These are phyloP conservation scores for Kryphioiulus occultus DNA, from an alignment of 2,888 invertebrate genomes.

Conservation along the genomic window DNA sequence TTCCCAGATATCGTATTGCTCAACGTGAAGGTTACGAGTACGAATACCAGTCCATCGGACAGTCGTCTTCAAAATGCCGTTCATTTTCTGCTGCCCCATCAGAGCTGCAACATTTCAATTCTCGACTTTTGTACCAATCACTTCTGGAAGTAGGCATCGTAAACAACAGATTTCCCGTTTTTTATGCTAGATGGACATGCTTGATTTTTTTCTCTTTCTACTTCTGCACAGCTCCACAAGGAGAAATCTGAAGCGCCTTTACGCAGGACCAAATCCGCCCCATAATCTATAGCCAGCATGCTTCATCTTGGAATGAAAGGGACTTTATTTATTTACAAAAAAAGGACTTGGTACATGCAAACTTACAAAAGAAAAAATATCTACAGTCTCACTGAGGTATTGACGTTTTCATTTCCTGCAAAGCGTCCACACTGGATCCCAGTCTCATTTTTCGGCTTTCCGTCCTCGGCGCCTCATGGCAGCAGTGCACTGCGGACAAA, in stretches of 20 bases:
- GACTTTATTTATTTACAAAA: neutral
- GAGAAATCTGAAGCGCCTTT: neutral
- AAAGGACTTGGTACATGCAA: neutral
- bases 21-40: neutral
- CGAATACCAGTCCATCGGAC: neutral
- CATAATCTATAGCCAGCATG: neutral
- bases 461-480: conserved; percentile 81
- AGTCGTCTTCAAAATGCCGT: neutral
- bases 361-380: conserved; percentile 39
- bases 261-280: conserved; percentile 6
- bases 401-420: neutral
- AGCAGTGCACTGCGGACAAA: conserved; percentile 92
- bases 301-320: conserved; percentile 1
- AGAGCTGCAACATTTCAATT: neutral
- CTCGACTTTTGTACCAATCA: neutral
- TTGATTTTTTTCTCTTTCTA: neutral
- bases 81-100: neutral
- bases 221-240: neutral
- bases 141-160: neutral
- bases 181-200: neutral
- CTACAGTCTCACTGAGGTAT: conserved; percentile 27
- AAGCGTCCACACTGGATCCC: neutral
- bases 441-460: conserved; percentile 46
- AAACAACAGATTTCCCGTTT: neutral
- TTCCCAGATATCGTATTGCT: neutral